These are phyloP conservation scores for Cryptoblepharus egeriae DNA, from an alignment of 2,797 vertebrate species.

Conservation along the genomic window DNA sequence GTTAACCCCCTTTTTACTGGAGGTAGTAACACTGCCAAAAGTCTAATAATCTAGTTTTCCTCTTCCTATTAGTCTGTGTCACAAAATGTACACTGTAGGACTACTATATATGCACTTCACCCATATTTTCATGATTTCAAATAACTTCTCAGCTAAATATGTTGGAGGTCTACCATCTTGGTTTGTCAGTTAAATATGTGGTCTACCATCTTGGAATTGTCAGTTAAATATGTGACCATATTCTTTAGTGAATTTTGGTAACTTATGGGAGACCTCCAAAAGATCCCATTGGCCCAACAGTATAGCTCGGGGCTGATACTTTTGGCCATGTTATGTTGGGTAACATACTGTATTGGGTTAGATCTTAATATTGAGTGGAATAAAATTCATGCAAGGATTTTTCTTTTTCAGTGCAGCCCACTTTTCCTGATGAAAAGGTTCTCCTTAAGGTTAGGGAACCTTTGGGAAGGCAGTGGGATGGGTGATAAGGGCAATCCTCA, in stretches of 20 bases:
- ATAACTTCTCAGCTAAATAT: background rate
- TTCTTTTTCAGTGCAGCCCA: too few relatives aligned
- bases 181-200: background rate
- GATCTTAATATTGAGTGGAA: too few relatives aligned
- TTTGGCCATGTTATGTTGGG: background rate
- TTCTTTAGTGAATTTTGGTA: background rate
- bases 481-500: too few relatives aligned
- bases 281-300: background rate
- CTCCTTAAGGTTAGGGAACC: too few relatives aligned
- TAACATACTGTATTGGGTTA: background rate
- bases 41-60: background rate
- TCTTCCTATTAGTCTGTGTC: background rate
- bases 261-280: too few relatives aligned
- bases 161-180: background rate
- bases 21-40: background rate
- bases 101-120: background rate
- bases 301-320: background rate
- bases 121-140: background rate
- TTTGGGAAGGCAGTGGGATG: too few relatives aligned
- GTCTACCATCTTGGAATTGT: background rate
- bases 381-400: too few relatives aligned
- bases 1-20: too few relatives aligned
- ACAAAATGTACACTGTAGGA: background rate
- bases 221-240: background rate
- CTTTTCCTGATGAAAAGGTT: too few relatives aligned